Evolutionary conservation across 2,797 vertebrate species (phyloP).

Genomic region (Cyprinella venusta): DNA sequence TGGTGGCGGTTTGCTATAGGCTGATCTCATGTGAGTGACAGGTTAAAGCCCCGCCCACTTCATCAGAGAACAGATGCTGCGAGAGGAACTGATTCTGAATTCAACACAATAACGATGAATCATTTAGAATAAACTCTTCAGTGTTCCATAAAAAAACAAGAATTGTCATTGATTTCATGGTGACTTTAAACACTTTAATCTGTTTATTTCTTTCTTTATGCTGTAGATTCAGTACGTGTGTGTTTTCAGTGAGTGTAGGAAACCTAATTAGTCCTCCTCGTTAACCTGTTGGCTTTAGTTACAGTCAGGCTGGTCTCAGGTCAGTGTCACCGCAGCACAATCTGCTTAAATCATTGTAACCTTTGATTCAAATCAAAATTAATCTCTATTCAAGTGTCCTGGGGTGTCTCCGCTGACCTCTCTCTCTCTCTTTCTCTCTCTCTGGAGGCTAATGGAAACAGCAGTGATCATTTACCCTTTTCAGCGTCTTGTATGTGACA

Average conservation of each 20-base stretch:
- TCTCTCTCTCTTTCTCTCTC: slow-evolving; percentile 43
- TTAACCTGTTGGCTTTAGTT: not conserved
- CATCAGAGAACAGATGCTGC: too few species aligned
- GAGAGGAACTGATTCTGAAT: too few species aligned
- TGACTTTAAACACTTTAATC: not conserved
- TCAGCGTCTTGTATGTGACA: slow-evolving; percentile 56
- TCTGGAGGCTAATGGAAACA: slow-evolving; percentile 72
- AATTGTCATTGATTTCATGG: too few species aligned
- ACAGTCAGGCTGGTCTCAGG: not conserved
- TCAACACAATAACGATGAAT: too few species aligned
- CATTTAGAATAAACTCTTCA: too few species aligned
- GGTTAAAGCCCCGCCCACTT: too few species aligned
- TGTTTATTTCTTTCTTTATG: not conserved
- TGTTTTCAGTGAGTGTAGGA: not conserved
- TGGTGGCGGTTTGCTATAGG: too few species aligned
- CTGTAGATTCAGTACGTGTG: not conserved
- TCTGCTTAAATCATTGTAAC: slow-evolving; percentile 65
- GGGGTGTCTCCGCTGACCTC: not conserved
- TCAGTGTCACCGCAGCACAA: not conserved
- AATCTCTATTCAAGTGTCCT: slow-evolving; percentile 67
- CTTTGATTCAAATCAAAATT: slow-evolving; percentile 78
- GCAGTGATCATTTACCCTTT: slow-evolving; percentile 60
- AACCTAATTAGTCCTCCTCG: not conserved
- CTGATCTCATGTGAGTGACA: too few species aligned
- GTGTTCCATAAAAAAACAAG: too few species aligned